phyloP scores from a whole-genome alignment of 2,888 invertebrate genomes.

The Villa cingulata region DNA sequence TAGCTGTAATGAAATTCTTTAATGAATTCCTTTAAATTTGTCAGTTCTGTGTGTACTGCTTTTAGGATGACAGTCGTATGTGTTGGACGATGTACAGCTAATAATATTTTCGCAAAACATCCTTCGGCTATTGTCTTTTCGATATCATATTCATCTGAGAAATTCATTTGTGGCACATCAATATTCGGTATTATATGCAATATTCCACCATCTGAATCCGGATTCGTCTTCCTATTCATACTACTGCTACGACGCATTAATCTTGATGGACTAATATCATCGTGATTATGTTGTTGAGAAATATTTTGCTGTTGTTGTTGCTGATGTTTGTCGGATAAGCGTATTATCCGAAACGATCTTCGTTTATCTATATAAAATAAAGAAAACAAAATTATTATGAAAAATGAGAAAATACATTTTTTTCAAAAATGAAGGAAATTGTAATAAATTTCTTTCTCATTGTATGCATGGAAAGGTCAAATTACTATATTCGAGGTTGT shows the following conservation, averaged over 20 bases:
- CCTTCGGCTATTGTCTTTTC: conserved; percentile 52
- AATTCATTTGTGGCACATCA: conserved; percentile 39
- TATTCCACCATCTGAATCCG: conserved; percentile 26
- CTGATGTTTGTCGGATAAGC: conserved; percentile 12
- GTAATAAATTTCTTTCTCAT: no score
- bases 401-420: no score
- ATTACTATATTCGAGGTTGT: no score
- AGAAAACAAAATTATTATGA: no score
- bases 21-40: conserved; percentile 49
- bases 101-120: conserved; percentile 52
- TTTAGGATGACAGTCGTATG: conserved; percentile 56
- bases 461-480: no score
- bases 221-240: not conserved
- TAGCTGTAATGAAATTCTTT: conserved; percentile 67
- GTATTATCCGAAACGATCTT: conserved; percentile 19
- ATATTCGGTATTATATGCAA: conserved; percentile 43
- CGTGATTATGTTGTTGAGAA: conserved; percentile 30
- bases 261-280: conserved; percentile 29
- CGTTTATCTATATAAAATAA: conserved; percentile 13
- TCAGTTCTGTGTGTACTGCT: conserved; percentile 46
- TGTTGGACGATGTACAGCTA: conserved; percentile 44
- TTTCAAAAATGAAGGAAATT: no score
- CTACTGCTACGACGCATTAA: conserved; percentile 7
- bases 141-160: conserved; percentile 48
- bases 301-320: not conserved